A percentile compares a stretch with the other conserved stretches of the same genome.
phyloP scores from a whole-genome alignment of 2,888 invertebrate species.

The Cactoblastis cactorum region DNA sequence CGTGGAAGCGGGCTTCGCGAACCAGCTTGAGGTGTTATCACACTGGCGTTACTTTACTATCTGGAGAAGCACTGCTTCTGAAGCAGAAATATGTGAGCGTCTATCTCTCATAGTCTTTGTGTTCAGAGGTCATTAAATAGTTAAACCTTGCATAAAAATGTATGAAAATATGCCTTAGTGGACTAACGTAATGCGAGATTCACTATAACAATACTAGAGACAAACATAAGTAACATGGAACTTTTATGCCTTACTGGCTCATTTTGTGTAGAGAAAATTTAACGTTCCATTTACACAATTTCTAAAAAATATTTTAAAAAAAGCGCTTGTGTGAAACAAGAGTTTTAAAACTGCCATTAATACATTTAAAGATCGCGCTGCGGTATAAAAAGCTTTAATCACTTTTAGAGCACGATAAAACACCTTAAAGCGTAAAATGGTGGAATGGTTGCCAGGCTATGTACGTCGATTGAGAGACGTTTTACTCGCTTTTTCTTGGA shows the following conservation, averaged over 20 bases:
- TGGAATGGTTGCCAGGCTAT: constrained; percentile 5
- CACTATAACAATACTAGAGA: no score
- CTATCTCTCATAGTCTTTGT: background rate
- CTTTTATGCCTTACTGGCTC: no score
- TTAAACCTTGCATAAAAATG: no score
- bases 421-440: constrained; percentile 24
- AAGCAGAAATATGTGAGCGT: no score
- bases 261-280: no score
- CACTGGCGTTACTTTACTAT: background rate
- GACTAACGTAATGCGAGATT: no score
- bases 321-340: background rate
- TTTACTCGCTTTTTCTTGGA: background rate
- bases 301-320: background rate
- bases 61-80: no score
- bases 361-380: constrained; percentile 47
- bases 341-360: constrained; percentile 20
- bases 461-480: background rate
- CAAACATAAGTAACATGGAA: no score
- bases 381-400: constrained; percentile 46
- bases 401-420: constrained; percentile 45
- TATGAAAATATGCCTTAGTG: no score
- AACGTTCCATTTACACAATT: no score
- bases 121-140: background rate
- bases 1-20: constrained; percentile 39
- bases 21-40: constrained; percentile 52